Conservation (phyloP, 2,888 invertebrate species). For the Plutella xylostella region DNA sequence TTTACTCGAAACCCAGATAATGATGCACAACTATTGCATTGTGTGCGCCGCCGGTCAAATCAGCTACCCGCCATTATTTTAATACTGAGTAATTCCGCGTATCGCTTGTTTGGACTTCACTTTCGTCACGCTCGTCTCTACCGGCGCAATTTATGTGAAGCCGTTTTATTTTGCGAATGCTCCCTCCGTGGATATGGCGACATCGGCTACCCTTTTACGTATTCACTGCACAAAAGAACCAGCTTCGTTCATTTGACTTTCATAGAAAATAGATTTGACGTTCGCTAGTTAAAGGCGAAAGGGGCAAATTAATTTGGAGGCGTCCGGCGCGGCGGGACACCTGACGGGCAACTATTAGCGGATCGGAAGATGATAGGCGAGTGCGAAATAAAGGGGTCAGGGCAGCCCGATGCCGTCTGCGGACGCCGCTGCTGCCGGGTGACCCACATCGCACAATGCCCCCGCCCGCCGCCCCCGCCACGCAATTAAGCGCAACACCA, state of each 20-base stretch:
- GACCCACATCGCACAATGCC: conserved; percentile 63
- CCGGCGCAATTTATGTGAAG: neutral
- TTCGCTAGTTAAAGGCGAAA: no score
- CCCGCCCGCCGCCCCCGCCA: conserved; percentile 46
- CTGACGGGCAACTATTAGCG: neutral
- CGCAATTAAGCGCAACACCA: conserved; percentile 64
- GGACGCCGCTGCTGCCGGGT: conserved; percentile 16
- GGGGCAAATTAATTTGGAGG: no score
- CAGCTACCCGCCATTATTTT: conserved; percentile 4
- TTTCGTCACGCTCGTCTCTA: neutral
- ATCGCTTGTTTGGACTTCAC: neutral
- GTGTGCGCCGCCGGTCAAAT: conserved; percentile 4
- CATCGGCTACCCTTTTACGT: no score
- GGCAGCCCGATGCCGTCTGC: neutral
- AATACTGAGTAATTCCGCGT: neutral
- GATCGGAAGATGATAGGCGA: conserved; percentile 7
- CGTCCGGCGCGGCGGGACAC: neutral
- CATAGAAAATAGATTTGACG: no score
- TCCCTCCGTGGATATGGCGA: no score
- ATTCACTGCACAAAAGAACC: no score
- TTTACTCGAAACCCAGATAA: conserved; percentile 47
- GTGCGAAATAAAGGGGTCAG: conserved; percentile 47
- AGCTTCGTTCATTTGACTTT: no score
- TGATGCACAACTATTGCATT: conserved; percentile 22
- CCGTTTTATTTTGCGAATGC: no score